phyloP scores from a whole-genome alignment of 2,113 vertebrate species.

The Naja naja region DNA sequence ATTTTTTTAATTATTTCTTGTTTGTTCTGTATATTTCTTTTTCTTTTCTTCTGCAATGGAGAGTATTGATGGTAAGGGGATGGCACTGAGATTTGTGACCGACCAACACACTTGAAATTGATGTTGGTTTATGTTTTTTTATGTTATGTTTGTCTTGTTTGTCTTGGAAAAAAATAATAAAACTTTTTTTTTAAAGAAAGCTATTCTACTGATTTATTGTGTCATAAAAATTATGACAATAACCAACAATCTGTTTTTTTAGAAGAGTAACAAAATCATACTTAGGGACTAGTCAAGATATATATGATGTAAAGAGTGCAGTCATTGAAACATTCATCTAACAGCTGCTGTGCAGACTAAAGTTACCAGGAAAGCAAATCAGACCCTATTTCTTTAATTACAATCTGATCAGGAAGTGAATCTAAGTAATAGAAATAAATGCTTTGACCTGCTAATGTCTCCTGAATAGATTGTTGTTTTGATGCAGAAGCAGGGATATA shows the following conservation, averaged over 20 bases:
- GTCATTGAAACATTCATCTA: not conserved
- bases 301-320: not conserved
- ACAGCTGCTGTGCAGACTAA: not conserved
- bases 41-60: too few species aligned
- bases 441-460: not conserved
- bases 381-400: not conserved
- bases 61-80: too few species aligned
- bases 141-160: too few species aligned
- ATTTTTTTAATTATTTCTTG: too few species aligned
- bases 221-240: not conserved
- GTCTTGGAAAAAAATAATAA: too few species aligned
- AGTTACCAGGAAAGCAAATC: not conserved
- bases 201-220: not conserved
- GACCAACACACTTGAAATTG: too few species aligned
- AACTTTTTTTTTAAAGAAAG: too few species aligned
- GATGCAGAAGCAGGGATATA: not conserved
- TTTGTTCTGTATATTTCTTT: too few species aligned
- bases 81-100: too few species aligned
- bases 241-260: not conserved
- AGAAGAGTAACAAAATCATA: not conserved
- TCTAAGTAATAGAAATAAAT: not conserved
- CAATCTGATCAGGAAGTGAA: not conserved
- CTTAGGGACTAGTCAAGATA: not conserved
- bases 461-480: not conserved
- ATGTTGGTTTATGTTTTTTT: too few species aligned